Evolutionary conservation across 2,888 invertebrate species (phyloP).

Genomic region (Phanerotoma sp.): DNA sequence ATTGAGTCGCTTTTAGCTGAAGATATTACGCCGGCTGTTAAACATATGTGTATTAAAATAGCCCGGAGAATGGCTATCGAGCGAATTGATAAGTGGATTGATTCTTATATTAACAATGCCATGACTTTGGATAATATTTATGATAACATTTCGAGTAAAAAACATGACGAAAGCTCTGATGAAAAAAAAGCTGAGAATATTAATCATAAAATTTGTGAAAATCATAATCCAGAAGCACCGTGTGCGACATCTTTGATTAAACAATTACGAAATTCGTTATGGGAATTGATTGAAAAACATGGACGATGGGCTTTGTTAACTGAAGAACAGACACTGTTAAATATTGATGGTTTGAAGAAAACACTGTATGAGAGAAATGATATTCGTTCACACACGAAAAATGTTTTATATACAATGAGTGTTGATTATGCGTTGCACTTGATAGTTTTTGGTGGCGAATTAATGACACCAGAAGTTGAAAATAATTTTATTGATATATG

Average conservation of each 20-base stretch:
- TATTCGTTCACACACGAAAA: constrained; percentile 39
- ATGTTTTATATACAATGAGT: constrained; percentile 43
- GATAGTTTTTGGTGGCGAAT: constrained; percentile 35
- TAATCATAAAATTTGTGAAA: neutral
- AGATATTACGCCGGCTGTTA: constrained; percentile 59
- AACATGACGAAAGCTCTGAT: constrained; percentile 11
- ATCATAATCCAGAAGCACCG: constrained; percentile 41
- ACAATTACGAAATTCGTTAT: constrained; percentile 43
- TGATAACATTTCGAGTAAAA: constrained; percentile 22
- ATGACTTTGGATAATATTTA: constrained; percentile 46
- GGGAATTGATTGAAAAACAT: constrained; percentile 46
- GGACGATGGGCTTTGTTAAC: constrained; percentile 37
- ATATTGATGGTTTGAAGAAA: constrained; percentile 39
- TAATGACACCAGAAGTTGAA: constrained; percentile 42
- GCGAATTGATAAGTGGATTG: constrained; percentile 63
- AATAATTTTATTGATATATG: constrained; percentile 46
- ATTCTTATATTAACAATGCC: constrained; percentile 54
- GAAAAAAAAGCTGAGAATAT: constrained; percentile 12
- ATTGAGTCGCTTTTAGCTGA: constrained; percentile 60
- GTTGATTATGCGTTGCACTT: constrained; percentile 50
- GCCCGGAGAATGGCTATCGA: constrained; percentile 59
- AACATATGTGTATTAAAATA: constrained; percentile 60
- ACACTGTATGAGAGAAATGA: constrained; percentile 45
- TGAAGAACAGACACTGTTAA: constrained; percentile 30
- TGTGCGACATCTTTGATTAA: constrained; percentile 43